Evolutionary conservation across 1,140 invertebrate genomes (phyloP).

Genomic region (Pachypsylla venusta): DNA sequence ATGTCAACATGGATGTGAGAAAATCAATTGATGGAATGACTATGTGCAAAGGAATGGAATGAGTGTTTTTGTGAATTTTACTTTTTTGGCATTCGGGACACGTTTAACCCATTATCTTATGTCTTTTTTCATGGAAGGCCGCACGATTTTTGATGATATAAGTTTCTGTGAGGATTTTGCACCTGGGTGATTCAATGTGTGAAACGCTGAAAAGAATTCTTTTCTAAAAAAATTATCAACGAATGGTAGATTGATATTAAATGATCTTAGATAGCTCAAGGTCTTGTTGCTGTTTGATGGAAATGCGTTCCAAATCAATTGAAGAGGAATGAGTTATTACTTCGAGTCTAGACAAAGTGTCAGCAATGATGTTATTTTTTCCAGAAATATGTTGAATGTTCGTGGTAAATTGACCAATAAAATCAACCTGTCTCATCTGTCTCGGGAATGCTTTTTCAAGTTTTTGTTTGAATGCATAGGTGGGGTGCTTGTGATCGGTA

Average conservation of each 20-base stretch:
- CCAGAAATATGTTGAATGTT: constrained; percentile 29
- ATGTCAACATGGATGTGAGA: not conserved
- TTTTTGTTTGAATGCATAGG: constrained; percentile 26
- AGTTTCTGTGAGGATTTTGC: not conserved
- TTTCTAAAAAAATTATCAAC: not conserved
- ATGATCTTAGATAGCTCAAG: not conserved
- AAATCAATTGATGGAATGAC: not conserved
- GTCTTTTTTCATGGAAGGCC: not conserved
- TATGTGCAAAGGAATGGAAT: not conserved
- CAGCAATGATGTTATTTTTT: not conserved
- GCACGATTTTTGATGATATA: not conserved
- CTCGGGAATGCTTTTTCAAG: constrained; percentile 24
- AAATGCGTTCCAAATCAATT: not conserved
- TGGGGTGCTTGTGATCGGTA: constrained; percentile 32
- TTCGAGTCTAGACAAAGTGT: not conserved
- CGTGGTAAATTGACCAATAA: constrained; percentile 29
- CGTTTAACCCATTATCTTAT: not conserved
- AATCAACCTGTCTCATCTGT: constrained; percentile 30
- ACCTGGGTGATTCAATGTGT: not conserved
- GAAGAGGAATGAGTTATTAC: not conserved
- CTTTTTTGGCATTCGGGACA: not conserved
- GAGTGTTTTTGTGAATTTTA: not conserved
- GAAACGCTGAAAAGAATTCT: not conserved
- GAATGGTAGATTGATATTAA: not conserved
- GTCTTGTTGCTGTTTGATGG: not conserved